These are phyloP conservation scores for Odontamblyopus lacepedii DNA, from an alignment of 2,797 vertebrate species.

Conservation along the genomic window DNA sequence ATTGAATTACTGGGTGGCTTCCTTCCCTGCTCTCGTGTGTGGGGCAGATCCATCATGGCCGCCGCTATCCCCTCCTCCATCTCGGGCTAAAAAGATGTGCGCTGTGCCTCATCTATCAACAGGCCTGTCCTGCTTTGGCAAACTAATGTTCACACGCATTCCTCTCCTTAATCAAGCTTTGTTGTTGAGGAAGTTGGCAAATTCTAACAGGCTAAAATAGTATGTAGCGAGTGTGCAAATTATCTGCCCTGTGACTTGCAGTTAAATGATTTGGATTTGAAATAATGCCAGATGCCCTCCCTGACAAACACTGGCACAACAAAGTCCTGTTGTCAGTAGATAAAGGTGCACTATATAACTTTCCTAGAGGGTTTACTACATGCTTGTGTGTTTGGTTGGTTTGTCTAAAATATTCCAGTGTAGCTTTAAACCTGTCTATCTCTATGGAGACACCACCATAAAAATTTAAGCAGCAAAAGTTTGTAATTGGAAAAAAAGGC, in stretches of 20 bases:
- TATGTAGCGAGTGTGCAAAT: constrained; percentile 2
- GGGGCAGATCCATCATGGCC: constrained; percentile 70
- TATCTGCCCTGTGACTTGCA: constrained; percentile 41
- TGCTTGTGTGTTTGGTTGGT: background rate
- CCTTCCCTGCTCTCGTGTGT: constrained; percentile 59
- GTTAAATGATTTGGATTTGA: constrained; percentile 34
- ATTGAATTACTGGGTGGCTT: constrained; percentile 77
- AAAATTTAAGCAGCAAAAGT: no score
- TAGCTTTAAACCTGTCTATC: background rate
- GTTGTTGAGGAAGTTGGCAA: constrained; percentile 27
- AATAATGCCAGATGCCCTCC: background rate
- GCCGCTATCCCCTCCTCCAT: constrained; percentile 68
- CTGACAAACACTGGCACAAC: background rate
- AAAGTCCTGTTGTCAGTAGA: background rate
- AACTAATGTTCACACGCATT: constrained; percentile 71
- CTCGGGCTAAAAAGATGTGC: constrained; percentile 68
- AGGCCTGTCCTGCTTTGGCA: constrained; percentile 53
- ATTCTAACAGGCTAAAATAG: constrained; percentile 17
- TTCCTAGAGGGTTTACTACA: background rate
- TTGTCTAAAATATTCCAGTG: background rate
- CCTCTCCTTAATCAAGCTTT: constrained; percentile 69
- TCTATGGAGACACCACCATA: no score
- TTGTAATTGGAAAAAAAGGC: no score
- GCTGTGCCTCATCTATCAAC: constrained; percentile 73
- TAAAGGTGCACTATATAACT: background rate